Evolutionary conservation across 2,797 vertebrate species (phyloP).

Genomic region (Pseudopleuronectes americanus): DNA sequence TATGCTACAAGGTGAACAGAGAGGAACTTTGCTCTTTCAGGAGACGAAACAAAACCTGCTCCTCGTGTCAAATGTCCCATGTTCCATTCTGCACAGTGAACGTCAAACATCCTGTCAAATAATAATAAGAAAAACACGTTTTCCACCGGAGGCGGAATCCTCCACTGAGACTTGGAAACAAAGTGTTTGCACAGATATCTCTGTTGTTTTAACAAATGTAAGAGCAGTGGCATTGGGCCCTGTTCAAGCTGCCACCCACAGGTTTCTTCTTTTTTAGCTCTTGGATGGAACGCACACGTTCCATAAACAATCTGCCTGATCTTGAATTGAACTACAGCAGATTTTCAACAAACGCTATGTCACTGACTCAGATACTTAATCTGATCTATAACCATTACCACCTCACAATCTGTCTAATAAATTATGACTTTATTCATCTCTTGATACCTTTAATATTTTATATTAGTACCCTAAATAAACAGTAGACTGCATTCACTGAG

Average conservation of each 20-base stretch:
- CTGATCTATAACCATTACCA: too few relatives aligned
- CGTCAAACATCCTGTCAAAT: not conserved
- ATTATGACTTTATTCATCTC: too few relatives aligned
- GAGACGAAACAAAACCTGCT: not conserved
- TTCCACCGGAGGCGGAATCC: not conserved
- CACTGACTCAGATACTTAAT: too few relatives aligned
- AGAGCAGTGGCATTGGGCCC: conserved; percentile 24
- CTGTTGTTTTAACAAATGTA: conserved; percentile 32
- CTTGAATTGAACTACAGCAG: conserved; percentile 17
- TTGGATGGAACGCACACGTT: conserved; percentile 13
- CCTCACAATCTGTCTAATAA: too few relatives aligned
- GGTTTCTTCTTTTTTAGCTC: conserved; percentile 47
- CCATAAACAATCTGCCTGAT: conserved; percentile 15
- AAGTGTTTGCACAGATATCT: conserved; percentile 12
- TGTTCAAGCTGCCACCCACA: conserved; percentile 34
- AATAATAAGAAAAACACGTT: not conserved
- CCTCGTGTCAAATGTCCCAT: not conserved
- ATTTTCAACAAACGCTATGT: conserved; percentile 18
- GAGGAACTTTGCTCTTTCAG: too few relatives aligned
- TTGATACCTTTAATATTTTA: too few relatives aligned
- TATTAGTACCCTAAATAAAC: too few relatives aligned
- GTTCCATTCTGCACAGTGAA: not conserved
- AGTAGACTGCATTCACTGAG: too few relatives aligned
- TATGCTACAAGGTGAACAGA: too few relatives aligned
- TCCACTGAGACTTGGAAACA: conserved; percentile 8